These are phyloP conservation scores for Bradypodion pumilum DNA, from an alignment of 2,797 vertebrate species.

Conservation along the genomic window DNA sequence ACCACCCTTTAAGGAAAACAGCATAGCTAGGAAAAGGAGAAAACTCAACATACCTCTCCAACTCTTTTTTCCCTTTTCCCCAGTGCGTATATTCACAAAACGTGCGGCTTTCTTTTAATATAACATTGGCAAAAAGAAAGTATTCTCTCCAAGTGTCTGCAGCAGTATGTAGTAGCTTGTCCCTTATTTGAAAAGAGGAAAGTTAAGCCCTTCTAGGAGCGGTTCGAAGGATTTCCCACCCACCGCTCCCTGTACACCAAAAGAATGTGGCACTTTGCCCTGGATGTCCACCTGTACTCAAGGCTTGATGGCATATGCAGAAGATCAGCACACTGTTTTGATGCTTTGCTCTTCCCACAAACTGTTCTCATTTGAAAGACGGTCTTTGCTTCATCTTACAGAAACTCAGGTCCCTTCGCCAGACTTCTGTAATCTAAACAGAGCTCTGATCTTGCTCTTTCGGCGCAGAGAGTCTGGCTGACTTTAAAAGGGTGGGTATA, in stretches of 20 bases:
- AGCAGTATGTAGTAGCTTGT: slow-evolving; percentile 73
- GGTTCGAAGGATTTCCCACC: slow-evolving; percentile 88
- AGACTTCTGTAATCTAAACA: neutral
- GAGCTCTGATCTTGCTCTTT: no score
- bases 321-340: neutral
- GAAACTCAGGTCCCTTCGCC: slow-evolving; percentile 28
- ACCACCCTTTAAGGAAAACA: rapidly evolving
- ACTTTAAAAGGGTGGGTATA: neutral
- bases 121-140: slow-evolving; percentile 42
- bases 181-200: slow-evolving; percentile 86
- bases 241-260: slow-evolving; percentile 92
- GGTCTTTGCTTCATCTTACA: neutral
- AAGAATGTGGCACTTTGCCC: slow-evolving; percentile 93
- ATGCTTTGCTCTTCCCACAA: slow-evolving; percentile 41
- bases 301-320: slow-evolving; percentile 60
- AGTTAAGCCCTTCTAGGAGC: slow-evolving; percentile 88
- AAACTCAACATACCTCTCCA: slow-evolving; percentile 65
- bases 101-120: slow-evolving; percentile 45
- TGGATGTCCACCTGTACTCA: slow-evolving; percentile 92
- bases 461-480: neutral
- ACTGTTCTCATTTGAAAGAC: slow-evolving; percentile 28
- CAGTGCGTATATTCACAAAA: slow-evolving; percentile 33
- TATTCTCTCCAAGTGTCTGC: slow-evolving; percentile 66
- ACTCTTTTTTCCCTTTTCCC: slow-evolving; percentile 32
- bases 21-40: neutral